phyloP scores from a whole-genome alignment of 2,797 vertebrate genomes.

The Acanthis flammea region DNA sequence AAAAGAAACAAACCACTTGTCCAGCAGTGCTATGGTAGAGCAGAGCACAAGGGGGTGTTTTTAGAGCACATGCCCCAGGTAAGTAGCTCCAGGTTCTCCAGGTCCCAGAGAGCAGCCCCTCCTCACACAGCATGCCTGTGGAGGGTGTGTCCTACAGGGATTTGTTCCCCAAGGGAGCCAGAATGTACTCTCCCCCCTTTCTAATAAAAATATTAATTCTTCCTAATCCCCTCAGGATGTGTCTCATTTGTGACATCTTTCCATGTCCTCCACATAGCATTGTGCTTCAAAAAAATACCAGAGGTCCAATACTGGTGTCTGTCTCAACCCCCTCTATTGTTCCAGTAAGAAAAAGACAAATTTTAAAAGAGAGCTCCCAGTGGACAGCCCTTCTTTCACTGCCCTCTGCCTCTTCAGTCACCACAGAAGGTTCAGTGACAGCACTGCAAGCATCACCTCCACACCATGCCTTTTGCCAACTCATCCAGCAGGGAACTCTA shows the following conservation, averaged over 20 bases:
- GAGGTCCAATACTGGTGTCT: fast-evolving
- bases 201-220: not conserved
- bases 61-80: fast-evolving
- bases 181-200: fast-evolving
- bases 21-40: fast-evolving
- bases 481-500: not conserved
- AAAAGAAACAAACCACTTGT: not conserved
- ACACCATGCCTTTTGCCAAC: not conserved
- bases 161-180: not conserved
- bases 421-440: too few species aligned
- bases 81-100: not conserved
- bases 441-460: not conserved
- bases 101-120: not conserved
- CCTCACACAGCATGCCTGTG: not conserved
- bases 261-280: fast-evolving
- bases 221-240: not conserved
- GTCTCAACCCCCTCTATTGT: not conserved
- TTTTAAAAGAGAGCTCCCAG: not conserved
- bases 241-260: not conserved
- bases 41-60: not conserved
- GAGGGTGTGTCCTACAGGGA: not conserved
- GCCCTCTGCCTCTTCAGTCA: not conserved
- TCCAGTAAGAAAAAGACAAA: not conserved
- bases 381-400: not conserved
- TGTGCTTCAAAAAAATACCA: not conserved